Percentiles rank a stretch among this genome's conserved stretches.
These are phyloP conservation scores for Spodoptera litura DNA, from an alignment of 1,140 invertebrate species.

Conservation along the genomic window DNA sequence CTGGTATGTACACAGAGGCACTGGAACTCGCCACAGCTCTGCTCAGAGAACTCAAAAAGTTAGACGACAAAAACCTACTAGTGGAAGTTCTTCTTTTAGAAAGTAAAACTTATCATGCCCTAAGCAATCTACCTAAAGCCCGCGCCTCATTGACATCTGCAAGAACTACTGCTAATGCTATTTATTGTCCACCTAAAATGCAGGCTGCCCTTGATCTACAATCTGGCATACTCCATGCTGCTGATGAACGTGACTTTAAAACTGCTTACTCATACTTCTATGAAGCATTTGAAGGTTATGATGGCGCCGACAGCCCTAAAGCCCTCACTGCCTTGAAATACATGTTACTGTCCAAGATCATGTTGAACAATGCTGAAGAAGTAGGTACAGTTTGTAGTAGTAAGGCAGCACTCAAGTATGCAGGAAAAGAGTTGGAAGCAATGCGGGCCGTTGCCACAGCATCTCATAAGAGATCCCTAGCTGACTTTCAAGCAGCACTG, in stretches of 20 bases:
- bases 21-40: constrained; percentile 93
- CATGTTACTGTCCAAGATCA: constrained; percentile 99
- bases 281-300: constrained; percentile 99
- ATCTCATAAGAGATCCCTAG: constrained; percentile 97
- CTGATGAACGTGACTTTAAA: constrained; percentile 99
- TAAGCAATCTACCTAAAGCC: constrained; percentile 98
- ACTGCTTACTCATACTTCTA: constrained; percentile 99
- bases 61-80: constrained; percentile 99
- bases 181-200: constrained; percentile 99
- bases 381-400: constrained; percentile 98
- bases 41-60: constrained; percentile 98
- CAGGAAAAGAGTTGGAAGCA: constrained; percentile 97
- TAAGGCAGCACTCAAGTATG: constrained; percentile 98
- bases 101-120: constrained; percentile 99
- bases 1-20: constrained; percentile 95
- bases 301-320: constrained; percentile 96
- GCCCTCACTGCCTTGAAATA: constrained; percentile 98
- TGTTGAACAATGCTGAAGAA: constrained; percentile 98
- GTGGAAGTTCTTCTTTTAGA: constrained; percentile 99
- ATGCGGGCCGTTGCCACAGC: constrained; percentile 99
- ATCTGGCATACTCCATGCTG: constrained; percentile 99
- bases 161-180: constrained; percentile 99
- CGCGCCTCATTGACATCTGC: constrained; percentile 98
- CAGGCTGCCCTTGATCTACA: constrained; percentile 98
- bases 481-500: constrained; percentile 95